phyloP scores from a whole-genome alignment of 2,113 vertebrate species.

The Cyphomyrus plagiostoma region DNA sequence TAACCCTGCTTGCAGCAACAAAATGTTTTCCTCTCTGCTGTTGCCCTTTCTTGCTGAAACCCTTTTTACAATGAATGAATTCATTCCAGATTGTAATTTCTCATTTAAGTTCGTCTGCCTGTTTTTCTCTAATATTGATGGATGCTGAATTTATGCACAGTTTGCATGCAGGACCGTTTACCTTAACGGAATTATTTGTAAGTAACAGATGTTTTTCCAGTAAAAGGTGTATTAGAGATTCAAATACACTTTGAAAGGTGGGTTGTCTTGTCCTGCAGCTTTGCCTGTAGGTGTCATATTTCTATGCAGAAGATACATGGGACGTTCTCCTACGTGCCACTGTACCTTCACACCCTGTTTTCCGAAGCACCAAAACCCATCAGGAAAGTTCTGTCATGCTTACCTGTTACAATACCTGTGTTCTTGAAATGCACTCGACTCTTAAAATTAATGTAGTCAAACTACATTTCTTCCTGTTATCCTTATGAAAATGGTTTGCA shows the following conservation, averaged over 20 bases:
- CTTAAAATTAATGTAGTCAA: background rate
- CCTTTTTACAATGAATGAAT: background rate
- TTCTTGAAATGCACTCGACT: background rate
- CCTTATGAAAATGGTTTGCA: background rate
- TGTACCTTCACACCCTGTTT: background rate
- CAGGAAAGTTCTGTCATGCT: background rate
- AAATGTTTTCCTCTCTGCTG: slow-evolving; percentile 6
- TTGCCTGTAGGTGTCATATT: background rate
- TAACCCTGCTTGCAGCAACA: background rate
- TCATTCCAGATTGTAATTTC: background rate
- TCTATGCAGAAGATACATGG: background rate
- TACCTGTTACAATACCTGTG: background rate
- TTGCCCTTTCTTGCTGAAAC: background rate
- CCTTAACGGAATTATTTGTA: background rate
- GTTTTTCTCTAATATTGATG: background rate
- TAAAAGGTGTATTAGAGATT: background rate
- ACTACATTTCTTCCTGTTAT: background rate
- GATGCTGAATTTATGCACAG: background rate
- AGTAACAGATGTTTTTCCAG: too few relatives aligned
- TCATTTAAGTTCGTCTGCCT: background rate
- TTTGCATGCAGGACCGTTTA: background rate
- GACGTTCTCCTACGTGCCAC: background rate
- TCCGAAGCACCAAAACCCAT: background rate
- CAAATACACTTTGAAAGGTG: background rate
- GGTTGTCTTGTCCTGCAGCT: background rate